These are phyloP conservation scores for Tinea pellionella DNA, from an alignment of 2,888 invertebrate genomes.

Conservation along the genomic window DNA sequence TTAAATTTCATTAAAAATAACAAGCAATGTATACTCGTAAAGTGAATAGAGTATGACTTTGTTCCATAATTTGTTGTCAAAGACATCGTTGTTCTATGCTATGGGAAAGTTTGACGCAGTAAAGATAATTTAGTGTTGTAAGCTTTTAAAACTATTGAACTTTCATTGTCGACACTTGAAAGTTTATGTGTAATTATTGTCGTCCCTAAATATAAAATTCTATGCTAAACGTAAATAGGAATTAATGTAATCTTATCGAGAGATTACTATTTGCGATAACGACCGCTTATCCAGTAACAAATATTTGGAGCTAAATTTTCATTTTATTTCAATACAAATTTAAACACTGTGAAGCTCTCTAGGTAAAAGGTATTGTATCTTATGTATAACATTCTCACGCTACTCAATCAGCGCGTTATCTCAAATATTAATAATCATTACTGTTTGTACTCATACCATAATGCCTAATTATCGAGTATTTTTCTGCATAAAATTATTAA, in stretches of 20 bases:
- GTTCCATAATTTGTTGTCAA: slow-evolving; percentile 21
- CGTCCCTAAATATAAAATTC: background rate
- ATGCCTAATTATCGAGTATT: background rate
- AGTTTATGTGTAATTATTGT: background rate
- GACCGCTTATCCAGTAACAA: background rate
- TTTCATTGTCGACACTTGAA: background rate
- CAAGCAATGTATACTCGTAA: background rate
- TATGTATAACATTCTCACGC: slow-evolving; percentile 7
- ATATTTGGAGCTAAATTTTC: background rate
- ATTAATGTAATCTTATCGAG: slow-evolving; percentile 7
- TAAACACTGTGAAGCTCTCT: background rate
- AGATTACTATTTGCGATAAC: slow-evolving; percentile 1
- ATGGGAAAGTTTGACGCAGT: slow-evolving; percentile 26
- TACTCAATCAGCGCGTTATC: background rate
- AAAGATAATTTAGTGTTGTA: background rate
- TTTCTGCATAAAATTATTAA: background rate
- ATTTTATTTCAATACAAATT: background rate
- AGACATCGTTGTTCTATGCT: slow-evolving; percentile 29
- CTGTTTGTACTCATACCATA: background rate
- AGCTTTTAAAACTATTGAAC: background rate
- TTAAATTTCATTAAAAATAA: background rate
- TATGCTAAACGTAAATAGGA: background rate
- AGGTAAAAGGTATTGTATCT: background rate
- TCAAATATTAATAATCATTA: background rate
- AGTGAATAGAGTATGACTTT: background rate